Evolutionary conservation across 2,797 vertebrate species (phyloP).

Genomic region (Podarcis lilfordi): DNA sequence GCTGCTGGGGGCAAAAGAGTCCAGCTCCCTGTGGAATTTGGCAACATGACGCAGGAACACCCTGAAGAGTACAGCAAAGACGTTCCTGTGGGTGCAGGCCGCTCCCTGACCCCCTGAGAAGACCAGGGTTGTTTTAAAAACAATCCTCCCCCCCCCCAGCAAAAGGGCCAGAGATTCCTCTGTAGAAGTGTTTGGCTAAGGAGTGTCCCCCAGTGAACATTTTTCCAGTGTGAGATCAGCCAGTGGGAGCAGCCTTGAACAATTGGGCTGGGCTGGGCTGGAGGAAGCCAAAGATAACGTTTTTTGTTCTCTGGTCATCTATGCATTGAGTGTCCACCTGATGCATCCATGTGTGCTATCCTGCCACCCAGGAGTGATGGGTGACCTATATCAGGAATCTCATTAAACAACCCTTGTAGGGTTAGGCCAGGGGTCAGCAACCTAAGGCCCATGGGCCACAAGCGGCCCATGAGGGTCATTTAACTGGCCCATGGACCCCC

Average conservation of each 20-base stretch:
- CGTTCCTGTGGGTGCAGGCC: neutral
- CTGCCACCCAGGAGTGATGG: neutral
- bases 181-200: slow-evolving; percentile 2
- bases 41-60: neutral
- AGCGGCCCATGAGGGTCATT: too few species aligned
- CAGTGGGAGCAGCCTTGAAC: neutral
- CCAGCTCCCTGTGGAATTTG: slow-evolving; percentile 40
- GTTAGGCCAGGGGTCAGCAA: neutral
- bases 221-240: neutral
- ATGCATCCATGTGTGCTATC: neutral
- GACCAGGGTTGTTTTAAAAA: neutral
- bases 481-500: too few species aligned
- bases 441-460: too few species aligned
- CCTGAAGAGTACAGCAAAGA: neutral
- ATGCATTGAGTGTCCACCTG: neutral
- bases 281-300: neutral
- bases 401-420: too few species aligned
- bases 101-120: neutral
- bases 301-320: neutral
- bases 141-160: neutral
- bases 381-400: neutral
- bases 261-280: neutral
- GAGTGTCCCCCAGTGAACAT: slow-evolving; percentile 6
- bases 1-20: slow-evolving; percentile 34
- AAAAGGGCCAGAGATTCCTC: neutral